Percentiles rank a stretch among this genome's conserved stretches.
Evolutionary conservation across 2,113 vertebrate genomes (phyloP).

Genomic region (Butorides virescens): DNA sequence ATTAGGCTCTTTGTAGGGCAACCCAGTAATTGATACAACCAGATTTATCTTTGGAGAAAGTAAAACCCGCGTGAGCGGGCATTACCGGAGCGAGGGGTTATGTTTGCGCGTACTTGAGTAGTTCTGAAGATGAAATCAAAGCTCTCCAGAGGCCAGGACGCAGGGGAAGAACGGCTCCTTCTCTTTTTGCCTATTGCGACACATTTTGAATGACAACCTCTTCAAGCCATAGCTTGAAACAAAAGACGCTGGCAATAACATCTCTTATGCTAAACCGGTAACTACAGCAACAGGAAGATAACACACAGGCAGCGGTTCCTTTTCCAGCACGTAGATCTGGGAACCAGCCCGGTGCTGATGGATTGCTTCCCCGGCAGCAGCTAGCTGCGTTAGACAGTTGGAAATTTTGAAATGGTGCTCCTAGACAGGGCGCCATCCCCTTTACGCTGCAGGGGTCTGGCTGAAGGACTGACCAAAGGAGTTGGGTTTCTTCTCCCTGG

Average conservation of each 20-base stretch:
- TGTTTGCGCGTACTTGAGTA: neutral
- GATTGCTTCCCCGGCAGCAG: neutral
- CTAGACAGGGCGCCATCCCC: fast-evolving
- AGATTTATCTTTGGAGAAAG: neutral
- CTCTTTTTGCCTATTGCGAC: neutral
- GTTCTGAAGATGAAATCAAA: neutral
- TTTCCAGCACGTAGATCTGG: neutral
- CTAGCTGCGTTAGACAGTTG: neutral
- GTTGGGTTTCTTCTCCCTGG: neutral
- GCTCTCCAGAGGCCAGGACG: neutral
- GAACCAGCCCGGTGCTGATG: neutral
- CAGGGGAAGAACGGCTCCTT: neutral
- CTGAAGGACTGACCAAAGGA: neutral
- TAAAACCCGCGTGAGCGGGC: neutral
- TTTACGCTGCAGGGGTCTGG: fast-evolving
- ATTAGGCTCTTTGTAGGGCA: neutral
- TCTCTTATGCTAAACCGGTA: neutral
- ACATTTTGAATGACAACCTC: neutral
- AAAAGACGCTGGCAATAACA: neutral
- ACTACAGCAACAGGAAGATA: neutral
- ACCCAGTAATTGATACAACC: neutral
- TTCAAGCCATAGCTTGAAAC: neutral
- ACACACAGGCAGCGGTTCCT: neutral
- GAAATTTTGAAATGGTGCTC: neutral
- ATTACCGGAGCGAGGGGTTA: neutral